phyloP scores from a whole-genome alignment of 1,140 invertebrate genomes.

The Drosophila mojavensis region DNA sequence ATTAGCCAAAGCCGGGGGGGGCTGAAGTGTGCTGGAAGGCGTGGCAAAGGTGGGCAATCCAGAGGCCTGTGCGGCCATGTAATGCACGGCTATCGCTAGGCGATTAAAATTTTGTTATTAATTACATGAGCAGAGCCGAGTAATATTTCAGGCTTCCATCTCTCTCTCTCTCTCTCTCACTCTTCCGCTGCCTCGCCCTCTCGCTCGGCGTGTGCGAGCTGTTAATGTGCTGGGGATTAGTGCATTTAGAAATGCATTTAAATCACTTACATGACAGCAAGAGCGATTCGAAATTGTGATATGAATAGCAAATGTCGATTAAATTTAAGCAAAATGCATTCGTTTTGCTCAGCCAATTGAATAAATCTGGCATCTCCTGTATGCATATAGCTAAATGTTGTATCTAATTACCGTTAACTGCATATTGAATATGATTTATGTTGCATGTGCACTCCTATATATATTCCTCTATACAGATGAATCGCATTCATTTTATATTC shows the following conservation, averaged over 20 bases:
- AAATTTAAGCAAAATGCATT: slow-evolving; percentile 1
- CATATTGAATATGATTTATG: not conserved
- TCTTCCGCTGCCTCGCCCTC: not conserved
- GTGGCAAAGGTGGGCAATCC: not conserved
- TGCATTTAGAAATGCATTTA: slow-evolving; percentile 53
- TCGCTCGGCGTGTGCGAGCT: slow-evolving; percentile 11
- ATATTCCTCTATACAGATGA: not conserved
- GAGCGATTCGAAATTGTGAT: slow-evolving; percentile 33
- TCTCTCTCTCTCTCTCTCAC: too few species aligned
- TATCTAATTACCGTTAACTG: slow-evolving; percentile 5
- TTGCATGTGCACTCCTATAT: too few species aligned
- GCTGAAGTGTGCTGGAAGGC: not conserved
- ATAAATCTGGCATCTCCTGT: not conserved
- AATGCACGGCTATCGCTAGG: slow-evolving; percentile 64
- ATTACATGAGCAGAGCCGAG: slow-evolving; percentile 63
- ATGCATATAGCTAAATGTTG: not conserved
- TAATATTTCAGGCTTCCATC: slow-evolving; percentile 64
- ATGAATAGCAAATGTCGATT: slow-evolving; percentile 17
- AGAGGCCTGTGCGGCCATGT: not conserved
- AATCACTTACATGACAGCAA: slow-evolving; percentile 49
- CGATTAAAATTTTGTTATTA: slow-evolving; percentile 80
- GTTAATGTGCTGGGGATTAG: slow-evolving; percentile 72
- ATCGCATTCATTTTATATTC: not conserved
- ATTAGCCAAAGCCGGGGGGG: not conserved
- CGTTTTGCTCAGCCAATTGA: not conserved